Percentiles rank a stretch among this genome's conserved stretches.
These are phyloP conservation scores for Leiothrix lutea DNA, from an alignment of 2,113 vertebrate species.

Conservation along the genomic window DNA sequence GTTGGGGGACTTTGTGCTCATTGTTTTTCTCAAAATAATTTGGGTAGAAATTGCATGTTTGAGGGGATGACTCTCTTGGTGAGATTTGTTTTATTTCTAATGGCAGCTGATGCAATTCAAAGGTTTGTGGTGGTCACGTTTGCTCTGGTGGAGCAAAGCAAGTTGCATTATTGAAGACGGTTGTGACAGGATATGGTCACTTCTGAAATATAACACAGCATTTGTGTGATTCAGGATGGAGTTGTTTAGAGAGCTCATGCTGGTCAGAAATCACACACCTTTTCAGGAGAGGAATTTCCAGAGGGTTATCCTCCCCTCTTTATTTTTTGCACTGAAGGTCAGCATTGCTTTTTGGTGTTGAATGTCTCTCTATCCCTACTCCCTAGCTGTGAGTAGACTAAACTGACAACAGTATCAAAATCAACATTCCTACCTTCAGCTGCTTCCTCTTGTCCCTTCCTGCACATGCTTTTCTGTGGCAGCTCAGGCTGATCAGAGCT, in stretches of 20 bases:
- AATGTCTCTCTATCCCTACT: background rate
- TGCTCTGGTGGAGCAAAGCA: background rate
- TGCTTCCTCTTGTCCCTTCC: background rate
- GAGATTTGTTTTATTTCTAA: background rate
- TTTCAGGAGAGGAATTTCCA: accelerated
- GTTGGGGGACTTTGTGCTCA: background rate
- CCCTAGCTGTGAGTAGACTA: background rate
- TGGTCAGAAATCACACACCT: background rate
- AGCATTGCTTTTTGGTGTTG: background rate
- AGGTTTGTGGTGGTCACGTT: background rate
- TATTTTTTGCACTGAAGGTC: background rate
- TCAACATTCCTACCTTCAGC: background rate
- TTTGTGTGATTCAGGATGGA: background rate
- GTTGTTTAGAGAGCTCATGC: background rate
- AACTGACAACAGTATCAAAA: background rate
- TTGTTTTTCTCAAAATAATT: background rate
- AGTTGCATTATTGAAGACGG: background rate
- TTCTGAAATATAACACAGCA: background rate
- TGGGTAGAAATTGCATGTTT: background rate
- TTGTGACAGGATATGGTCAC: background rate
- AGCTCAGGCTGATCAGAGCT: background rate
- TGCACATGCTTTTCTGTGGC: accelerated
- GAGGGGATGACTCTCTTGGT: background rate
- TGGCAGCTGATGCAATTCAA: background rate
- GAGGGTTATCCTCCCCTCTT: background rate